A percentile compares a stretch with the other conserved stretches of the same genome.
These are phyloP conservation scores for Ictidomys tridecemlineatus DNA, from an alignment of 2,113 vertebrate species.

Conservation along the genomic window DNA sequence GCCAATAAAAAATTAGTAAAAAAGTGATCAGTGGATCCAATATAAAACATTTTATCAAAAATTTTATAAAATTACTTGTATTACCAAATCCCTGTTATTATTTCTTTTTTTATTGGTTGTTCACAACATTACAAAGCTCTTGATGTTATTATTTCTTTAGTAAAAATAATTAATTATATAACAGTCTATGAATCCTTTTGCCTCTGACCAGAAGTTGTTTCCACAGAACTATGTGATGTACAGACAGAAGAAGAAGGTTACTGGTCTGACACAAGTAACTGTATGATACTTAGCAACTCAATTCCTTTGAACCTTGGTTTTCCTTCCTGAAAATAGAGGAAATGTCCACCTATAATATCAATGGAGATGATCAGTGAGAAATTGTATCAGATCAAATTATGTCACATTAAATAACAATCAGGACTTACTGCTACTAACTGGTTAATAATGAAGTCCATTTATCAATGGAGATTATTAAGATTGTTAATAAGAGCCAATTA, in stretches of 20 bases:
- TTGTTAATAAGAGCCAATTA: no score
- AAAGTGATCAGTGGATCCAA: neutral
- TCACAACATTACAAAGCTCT: no score
- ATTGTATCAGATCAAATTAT: neutral
- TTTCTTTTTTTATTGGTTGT: no score
- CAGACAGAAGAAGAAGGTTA: neutral
- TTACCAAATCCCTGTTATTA: neutral
- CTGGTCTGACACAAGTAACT: neutral
- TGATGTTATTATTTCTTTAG: neutral
- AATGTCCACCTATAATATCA: neutral
- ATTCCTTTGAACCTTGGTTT: neutral
- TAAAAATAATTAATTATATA: neutral
- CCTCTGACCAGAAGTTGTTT: neutral
- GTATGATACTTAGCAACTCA: neutral
- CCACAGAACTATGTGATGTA: neutral
- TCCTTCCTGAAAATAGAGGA: neutral
- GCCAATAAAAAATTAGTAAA: neutral
- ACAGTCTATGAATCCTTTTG: neutral
- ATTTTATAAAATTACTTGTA: neutral
- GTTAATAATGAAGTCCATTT: conserved; percentile 1
- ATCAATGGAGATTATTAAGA: no score
- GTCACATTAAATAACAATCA: neutral
- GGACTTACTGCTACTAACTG: neutral
- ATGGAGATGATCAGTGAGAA: neutral
- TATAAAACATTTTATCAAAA: neutral